Evolutionary conservation across 2,797 vertebrate species (phyloP).

Genomic region (Meda fulgida): DNA sequence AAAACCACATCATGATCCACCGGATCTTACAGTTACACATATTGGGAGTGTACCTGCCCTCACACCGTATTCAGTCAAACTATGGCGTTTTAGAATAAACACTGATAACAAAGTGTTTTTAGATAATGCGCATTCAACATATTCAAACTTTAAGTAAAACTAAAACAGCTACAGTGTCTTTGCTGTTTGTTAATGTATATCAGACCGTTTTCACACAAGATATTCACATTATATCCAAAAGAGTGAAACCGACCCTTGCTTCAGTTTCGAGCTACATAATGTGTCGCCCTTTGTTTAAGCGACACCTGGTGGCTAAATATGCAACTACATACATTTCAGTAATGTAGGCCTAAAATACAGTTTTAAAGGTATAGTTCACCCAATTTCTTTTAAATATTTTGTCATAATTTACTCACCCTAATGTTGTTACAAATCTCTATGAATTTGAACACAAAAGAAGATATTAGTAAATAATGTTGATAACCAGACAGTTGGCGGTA

Average conservation of each 20-base stretch:
- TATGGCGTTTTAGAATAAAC: background rate
- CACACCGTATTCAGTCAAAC: background rate
- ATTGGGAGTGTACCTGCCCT: constrained; percentile 11
- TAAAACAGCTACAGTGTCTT: too few relatives aligned
- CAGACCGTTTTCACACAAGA: background rate
- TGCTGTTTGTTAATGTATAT: constrained; percentile 4
- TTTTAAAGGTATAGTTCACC: too few relatives aligned
- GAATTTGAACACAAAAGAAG: too few relatives aligned
- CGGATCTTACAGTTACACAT: background rate
- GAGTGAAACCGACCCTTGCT: background rate
- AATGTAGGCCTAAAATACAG: background rate
- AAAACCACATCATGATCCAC: background rate
- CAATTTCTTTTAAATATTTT: too few relatives aligned
- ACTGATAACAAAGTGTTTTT: background rate
- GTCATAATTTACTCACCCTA: too few relatives aligned
- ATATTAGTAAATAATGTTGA: too few relatives aligned
- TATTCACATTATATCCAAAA: background rate
- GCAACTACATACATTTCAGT: background rate
- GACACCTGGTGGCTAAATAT: background rate
- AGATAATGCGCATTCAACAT: background rate
- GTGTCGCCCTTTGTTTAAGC: constrained; percentile 9
- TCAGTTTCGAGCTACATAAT: background rate
- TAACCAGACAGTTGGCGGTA: too few relatives aligned
- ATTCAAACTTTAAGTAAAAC: background rate
- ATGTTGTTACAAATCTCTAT: too few relatives aligned